Evolutionary conservation across 2,888 invertebrate species (phyloP).

Genomic region (Epistrophe grossulariae): DNA sequence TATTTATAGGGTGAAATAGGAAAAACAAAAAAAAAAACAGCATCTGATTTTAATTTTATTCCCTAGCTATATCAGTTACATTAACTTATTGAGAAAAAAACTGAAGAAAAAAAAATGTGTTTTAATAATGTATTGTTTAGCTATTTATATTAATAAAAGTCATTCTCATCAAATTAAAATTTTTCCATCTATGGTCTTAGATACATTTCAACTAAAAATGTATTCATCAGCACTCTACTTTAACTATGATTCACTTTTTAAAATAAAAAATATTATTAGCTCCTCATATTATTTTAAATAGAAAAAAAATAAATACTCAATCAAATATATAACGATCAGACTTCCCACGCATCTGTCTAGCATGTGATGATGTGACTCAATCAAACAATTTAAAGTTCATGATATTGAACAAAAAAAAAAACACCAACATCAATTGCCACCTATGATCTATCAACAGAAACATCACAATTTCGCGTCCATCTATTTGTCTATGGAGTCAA

Average conservation of each 20-base stretch:
- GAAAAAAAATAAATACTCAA: background rate
- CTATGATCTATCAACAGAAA: constrained; percentile 19
- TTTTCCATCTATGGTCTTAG: no score
- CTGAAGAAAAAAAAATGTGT: no score
- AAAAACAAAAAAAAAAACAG: no score
- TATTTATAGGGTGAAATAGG: no score
- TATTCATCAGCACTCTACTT: no score
- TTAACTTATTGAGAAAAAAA: no score
- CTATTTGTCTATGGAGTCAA: constrained; percentile 13
- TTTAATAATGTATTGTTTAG: no score
- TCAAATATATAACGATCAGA: background rate
- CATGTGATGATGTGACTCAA: constrained; percentile 32
- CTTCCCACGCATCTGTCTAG: constrained; percentile 19
- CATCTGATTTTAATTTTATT: no score
- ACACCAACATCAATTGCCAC: constrained; percentile 21
- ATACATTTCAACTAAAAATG: no score
- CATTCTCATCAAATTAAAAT: no score
- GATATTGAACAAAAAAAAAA: constrained; percentile 17
- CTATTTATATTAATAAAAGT: no score
- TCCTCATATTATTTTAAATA: background rate
- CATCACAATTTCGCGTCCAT: constrained; percentile 5
- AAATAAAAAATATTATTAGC: background rate
- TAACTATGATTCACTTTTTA: background rate
- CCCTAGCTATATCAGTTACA: no score
- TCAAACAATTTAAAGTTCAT: constrained; percentile 21